A percentile compares a stretch with the other conserved stretches of the same genome.
phyloP scores from a whole-genome alignment of 1,140 invertebrate species.

The Ruditapes philippinarum region DNA sequence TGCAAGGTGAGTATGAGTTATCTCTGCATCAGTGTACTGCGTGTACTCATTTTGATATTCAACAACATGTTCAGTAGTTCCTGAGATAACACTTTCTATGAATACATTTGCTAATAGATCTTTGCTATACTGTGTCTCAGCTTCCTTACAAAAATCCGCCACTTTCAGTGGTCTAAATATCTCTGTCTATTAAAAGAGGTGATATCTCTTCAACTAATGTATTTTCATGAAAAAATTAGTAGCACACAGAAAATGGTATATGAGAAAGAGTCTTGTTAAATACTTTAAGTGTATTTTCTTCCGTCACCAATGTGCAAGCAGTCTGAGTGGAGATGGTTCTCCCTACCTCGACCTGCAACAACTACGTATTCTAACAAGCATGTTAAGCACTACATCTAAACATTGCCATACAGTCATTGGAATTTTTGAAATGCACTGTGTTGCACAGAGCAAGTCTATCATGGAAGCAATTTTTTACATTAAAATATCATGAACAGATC shows the following conservation, averaged over 20 bases:
- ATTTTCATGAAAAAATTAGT: slow-evolving; percentile 23
- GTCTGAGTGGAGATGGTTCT: slow-evolving; percentile 30
- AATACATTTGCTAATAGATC: slow-evolving; percentile 10
- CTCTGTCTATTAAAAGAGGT: slow-evolving; percentile 22
- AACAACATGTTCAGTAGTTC: slow-evolving; percentile 31
- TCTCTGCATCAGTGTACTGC: slow-evolving; percentile 12
- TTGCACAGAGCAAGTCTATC: background rate
- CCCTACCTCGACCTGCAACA: slow-evolving; percentile 24
- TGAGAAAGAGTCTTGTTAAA: slow-evolving; percentile 29
- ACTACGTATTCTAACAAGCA: slow-evolving; percentile 27
- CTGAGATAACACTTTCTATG: slow-evolving; percentile 2
- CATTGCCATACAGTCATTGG: slow-evolving; percentile 35
- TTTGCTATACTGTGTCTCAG: slow-evolving; percentile 1
- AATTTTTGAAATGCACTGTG: background rate
- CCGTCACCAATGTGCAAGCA: slow-evolving; percentile 11
- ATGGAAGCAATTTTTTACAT: slow-evolving; percentile 3
- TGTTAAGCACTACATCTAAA: slow-evolving; percentile 9
- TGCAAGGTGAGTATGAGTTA: slow-evolving; percentile 7
- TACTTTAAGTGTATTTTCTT: slow-evolving; percentile 25
- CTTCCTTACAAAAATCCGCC: slow-evolving; percentile 18
- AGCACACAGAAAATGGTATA: slow-evolving; percentile 7
- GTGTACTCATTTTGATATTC: slow-evolving; percentile 13
- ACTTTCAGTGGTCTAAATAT: slow-evolving; percentile 28
- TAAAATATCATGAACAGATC: background rate
- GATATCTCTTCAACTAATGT: background rate